These are phyloP conservation scores for Thamnophis elegans DNA, from an alignment of 2,797 vertebrate species.

Conservation along the genomic window DNA sequence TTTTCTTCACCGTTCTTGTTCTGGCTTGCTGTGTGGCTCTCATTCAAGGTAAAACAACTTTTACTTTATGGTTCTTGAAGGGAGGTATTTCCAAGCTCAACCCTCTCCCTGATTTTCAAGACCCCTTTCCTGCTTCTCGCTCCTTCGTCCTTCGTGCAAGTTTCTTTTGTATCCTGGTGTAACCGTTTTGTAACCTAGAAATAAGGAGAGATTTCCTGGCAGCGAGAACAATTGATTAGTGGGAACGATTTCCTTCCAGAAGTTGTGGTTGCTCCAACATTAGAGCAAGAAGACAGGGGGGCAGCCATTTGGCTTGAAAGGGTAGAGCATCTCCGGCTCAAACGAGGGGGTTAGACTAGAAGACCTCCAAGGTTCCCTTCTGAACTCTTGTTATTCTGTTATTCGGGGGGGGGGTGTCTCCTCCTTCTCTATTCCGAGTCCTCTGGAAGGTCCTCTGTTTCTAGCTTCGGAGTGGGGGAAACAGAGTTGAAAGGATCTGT, in stretches of 20 bases:
- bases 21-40: not conserved
- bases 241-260: not conserved
- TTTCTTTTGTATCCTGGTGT: not conserved
- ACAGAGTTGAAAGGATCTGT: no score
- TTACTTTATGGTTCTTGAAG: not conserved
- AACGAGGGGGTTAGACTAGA: not conserved
- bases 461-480: no score
- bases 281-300: not conserved
- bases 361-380: not conserved
- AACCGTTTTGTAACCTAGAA: not conserved
- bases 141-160: not conserved
- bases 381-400: not conserved
- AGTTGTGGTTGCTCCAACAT: not conserved
- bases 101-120: not conserved
- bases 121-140: not conserved
- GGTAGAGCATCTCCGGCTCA: not conserved
- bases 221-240: not conserved
- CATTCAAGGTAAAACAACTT: slow-evolving; percentile 3
- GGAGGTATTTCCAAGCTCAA: not conserved
- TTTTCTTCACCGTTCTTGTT: not conserved
- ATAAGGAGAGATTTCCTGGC: not conserved
- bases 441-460: not conserved
- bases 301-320: not conserved
- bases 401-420: no score
- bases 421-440: not conserved